Evolutionary conservation across 2,888 invertebrate genomes (phyloP), one percentile per base, ranked within the genome.

Genomic region (Eristalinus sepulchralis): DNA sequence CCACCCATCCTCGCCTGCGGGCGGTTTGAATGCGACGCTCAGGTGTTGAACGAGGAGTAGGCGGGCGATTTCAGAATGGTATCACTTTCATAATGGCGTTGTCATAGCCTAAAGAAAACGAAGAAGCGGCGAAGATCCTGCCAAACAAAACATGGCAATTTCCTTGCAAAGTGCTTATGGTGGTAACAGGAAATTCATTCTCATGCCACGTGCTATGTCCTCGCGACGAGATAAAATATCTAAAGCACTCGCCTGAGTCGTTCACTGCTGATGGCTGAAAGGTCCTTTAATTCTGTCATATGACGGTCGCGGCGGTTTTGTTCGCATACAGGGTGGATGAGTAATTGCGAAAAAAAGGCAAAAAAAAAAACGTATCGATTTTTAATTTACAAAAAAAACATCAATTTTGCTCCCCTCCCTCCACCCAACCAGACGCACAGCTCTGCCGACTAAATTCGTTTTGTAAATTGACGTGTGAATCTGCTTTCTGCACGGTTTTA

Each of bases 131-230:
- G n/a, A 5, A 59, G 20, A 73, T 78, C 64, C 70, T 75, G 53
- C 47, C 81, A 77, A 73, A 85, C 64, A 86, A 86, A 86, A 82
- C 82, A 86, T 73, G 73, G 77, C 85, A 86, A 86, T 73, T 82
- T 78, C 82, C 85, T 57, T 66, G 73, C 64, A 82, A 86, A 86
- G 85, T 86, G 85, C 85, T 82, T 82, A 78, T 86, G 77, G 77
- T 86, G 85, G 85, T 86, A 82, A 82, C 85, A 82, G 82, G 85
- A 86, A 82, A 86, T 86, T 86, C 78, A 33, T 82, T 86, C 70
- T 47, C 72, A 73, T 57, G 82, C 77, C 85, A 86, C 85, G 85
- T 86, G 85, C 70, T 39, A 39, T 47, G 47, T 17, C 47, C 17
- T 47, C 47, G 47, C 47, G 5, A 17, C 47, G 9, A 34, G 34